These are phyloP conservation scores for Diadophis punctatus DNA, from an alignment of 2,113 vertebrate species.

Conservation along the genomic window DNA sequence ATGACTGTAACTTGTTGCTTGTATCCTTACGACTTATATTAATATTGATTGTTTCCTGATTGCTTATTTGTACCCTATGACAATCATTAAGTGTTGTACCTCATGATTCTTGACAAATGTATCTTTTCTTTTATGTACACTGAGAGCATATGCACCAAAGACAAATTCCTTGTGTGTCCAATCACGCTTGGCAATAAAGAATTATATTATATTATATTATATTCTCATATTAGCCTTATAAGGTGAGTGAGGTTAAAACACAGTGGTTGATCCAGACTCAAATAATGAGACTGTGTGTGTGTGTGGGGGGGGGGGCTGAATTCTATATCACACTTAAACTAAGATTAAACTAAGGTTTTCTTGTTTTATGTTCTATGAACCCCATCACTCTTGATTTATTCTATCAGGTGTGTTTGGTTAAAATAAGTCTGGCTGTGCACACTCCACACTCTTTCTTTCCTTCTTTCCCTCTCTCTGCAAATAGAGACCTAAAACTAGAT, in stretches of 20 bases:
- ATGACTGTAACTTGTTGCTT: no score
- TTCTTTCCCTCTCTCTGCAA: background rate
- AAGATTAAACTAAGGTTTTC: background rate
- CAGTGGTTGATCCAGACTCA: background rate
- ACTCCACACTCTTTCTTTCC: background rate
- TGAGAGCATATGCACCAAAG: no score
- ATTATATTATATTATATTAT: no score
- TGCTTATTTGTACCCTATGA: no score
- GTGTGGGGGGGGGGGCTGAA: background rate
- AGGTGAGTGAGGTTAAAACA: background rate
- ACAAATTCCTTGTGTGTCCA: no score
- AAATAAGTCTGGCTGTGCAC: background rate
- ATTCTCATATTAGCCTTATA: background rate
- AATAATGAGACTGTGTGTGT: background rate
- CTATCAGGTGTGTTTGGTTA: background rate
- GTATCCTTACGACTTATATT: no score
- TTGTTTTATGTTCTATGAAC: background rate
- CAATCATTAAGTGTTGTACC: no score
- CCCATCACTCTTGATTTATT: background rate
- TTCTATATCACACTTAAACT: background rate
- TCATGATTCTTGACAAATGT: no score
- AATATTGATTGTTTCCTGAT: no score
- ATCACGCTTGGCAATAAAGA: no score
- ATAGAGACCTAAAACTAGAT: background rate
- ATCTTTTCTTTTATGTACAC: no score